Evolutionary conservation across 2,797 vertebrate genomes (phyloP).

Genomic region (Chiroxiphia lanceolata): DNA sequence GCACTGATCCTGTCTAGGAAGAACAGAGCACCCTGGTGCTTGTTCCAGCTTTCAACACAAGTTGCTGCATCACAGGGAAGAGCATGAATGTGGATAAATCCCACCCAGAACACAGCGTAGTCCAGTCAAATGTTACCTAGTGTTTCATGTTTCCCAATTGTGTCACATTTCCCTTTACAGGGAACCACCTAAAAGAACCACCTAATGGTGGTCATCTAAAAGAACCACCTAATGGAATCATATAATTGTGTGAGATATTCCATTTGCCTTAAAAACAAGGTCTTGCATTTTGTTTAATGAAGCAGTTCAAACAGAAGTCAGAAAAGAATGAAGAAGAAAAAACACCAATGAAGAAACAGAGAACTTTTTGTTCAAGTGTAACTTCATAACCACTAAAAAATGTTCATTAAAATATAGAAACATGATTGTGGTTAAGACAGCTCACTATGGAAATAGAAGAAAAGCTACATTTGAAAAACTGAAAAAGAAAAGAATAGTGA

Average conservation of each 20-base stretch:
- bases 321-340: background rate
- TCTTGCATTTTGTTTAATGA: background rate
- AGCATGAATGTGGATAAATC: background rate
- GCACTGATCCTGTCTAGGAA: background rate
- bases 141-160: background rate
- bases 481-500: background rate
- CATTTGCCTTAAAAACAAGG: background rate
- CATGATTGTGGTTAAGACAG: background rate
- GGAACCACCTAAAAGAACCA: background rate
- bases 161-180: background rate
- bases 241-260: background rate
- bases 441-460: background rate
- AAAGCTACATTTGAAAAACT: background rate
- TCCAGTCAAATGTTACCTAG: background rate
- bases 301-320: background rate
- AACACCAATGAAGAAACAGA: background rate
- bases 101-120: background rate
- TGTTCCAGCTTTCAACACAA: background rate
- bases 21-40: background rate
- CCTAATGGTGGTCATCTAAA: background rate
- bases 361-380: background rate
- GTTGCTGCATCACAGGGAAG: background rate
- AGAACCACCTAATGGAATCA: background rate
- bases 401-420: background rate
- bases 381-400: conserved; percentile 8